A percentile compares a stretch with the other conserved stretches of the same genome.
phyloP scores from a whole-genome alignment of 2,113 vertebrate species.

The Pomatostomus ruficeps region DNA sequence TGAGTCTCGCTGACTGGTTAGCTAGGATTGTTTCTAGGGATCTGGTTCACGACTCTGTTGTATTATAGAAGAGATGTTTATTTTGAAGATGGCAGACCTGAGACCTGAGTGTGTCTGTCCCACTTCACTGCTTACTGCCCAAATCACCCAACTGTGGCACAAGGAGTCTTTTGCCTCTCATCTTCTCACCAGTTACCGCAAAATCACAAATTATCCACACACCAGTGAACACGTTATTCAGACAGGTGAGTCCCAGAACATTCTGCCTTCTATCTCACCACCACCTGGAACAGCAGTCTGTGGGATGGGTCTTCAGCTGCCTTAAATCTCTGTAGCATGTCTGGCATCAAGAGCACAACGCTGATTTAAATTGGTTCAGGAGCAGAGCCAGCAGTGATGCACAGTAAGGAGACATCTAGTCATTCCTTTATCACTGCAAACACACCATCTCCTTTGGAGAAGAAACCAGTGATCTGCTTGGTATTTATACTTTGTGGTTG shows the following conservation, averaged over 20 bases:
- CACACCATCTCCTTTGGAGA: accelerated
- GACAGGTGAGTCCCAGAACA: background rate
- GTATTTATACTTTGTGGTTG: background rate
- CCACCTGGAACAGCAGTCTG: background rate
- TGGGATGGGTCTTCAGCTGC: background rate
- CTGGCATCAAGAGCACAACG: accelerated
- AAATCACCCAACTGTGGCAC: background rate
- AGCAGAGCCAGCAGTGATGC: background rate
- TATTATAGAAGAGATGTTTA: background rate
- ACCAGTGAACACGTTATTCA: background rate
- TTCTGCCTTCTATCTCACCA: background rate
- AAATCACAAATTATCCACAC: background rate
- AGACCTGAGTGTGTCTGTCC: background rate
- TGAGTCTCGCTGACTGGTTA: background rate
- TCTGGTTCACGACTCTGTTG: background rate
- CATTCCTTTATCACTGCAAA: background rate
- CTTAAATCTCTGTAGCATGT: background rate
- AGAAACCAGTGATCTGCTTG: background rate
- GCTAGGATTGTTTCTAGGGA: background rate
- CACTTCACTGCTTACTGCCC: background rate
- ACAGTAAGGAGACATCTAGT: background rate
- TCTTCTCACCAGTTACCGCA: background rate
- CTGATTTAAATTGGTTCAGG: background rate
- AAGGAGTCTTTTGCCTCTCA: background rate
- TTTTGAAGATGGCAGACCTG: background rate